Conservation (phyloP, 2,113 vertebrate species). For the Callorhinus ursinus region DNA sequence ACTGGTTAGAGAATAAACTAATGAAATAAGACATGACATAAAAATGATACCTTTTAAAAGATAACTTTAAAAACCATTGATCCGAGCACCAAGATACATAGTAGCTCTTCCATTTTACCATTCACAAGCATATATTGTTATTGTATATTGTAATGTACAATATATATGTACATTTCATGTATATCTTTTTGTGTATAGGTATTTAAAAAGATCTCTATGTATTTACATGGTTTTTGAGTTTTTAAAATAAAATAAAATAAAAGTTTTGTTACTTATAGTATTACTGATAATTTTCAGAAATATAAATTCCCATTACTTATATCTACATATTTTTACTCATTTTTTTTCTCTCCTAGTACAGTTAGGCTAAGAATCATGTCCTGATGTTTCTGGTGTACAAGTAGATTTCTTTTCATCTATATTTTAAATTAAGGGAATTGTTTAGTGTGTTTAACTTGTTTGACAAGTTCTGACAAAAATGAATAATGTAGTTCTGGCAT, state of each 20-base stretch:
- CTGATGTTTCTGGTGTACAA: slow-evolving; percentile 2
- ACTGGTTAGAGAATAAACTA: slow-evolving; percentile 9
- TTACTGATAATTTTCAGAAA: slow-evolving; percentile 29
- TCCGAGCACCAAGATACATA: background rate
- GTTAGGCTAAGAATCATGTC: background rate
- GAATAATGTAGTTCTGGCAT: background rate
- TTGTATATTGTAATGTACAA: slow-evolving; percentile 23
- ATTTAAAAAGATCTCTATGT: background rate
- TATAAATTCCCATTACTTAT: background rate
- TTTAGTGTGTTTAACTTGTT: slow-evolving; percentile 15
- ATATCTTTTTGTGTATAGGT: background rate
- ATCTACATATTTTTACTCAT: slow-evolving; percentile 5
- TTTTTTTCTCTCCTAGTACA: background rate
- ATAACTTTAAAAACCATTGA: background rate
- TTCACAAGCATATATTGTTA: background rate
- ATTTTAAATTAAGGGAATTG: slow-evolving; percentile 1
- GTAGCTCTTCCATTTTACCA: background rate
- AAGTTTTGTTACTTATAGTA: slow-evolving; percentile 37
- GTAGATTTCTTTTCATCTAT: slow-evolving; percentile 12
- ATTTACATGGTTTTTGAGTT: background rate
- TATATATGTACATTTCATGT: background rate
- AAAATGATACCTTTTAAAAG: slow-evolving; percentile 34
- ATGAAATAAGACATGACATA: slow-evolving; percentile 21
- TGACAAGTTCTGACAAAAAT: background rate
- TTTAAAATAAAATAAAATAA: slow-evolving; percentile 32